Conservation (phyloP, 2,113 vertebrate genomes). For the Scopus umbretta region DNA sequence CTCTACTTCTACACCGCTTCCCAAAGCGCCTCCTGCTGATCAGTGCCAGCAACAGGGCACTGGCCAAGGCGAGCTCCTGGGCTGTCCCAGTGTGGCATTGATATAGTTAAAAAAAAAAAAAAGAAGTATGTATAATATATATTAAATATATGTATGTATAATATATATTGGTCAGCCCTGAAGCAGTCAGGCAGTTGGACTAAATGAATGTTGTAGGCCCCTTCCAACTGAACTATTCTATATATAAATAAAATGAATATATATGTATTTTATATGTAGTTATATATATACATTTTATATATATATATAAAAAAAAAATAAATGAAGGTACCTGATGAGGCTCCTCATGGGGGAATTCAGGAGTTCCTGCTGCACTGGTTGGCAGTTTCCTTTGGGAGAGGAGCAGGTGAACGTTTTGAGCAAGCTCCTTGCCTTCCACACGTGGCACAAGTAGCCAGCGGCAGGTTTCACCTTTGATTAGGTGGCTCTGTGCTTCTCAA, state of each 20-base stretch:
- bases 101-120: background rate
- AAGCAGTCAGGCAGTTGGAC: background rate
- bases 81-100: background rate
- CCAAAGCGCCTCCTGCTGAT: background rate
- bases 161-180: background rate
- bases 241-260: background rate
- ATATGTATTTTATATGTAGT: background rate
- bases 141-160: rapidly evolving
- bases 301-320: no score
- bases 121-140: no score
- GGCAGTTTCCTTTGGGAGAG: background rate
- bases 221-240: background rate
- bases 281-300: no score
- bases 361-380: background rate
- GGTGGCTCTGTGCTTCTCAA: background rate
- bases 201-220: background rate
- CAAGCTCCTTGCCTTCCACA: background rate
- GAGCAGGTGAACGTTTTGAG: background rate
- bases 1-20: background rate
- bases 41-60: background rate
- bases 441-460: background rate
- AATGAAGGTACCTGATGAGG: background rate
- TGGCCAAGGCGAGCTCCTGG: background rate
- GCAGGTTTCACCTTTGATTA: no score
- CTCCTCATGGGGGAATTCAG: background rate